Evolutionary conservation across 2,888 invertebrate genomes (phyloP), one percentile per base, ranked within the genome.

Genomic region (Diarsia dahlii): DNA sequence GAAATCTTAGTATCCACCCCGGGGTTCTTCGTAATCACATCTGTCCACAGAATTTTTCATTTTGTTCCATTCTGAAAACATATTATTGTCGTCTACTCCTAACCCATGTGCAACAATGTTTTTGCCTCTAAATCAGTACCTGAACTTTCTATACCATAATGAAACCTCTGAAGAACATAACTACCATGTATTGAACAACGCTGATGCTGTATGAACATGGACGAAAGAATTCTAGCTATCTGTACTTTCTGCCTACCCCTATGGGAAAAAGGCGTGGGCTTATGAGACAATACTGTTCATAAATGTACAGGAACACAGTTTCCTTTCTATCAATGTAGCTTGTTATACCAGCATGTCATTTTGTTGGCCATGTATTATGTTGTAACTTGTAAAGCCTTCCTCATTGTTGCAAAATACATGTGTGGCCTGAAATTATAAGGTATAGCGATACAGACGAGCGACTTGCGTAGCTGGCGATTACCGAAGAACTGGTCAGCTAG

Each of bases 291-390:
- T 45, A 45, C n/a, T 56, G n/a, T 68, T 69, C 39, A 48, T 71
- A 6, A 2, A 9, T 45, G 52, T 34, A 23, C 64, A 74, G 85
- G 71, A 83, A 71, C 39, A 73, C 9, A 48, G 56, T 74, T 86
- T 82, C 76, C 72, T 66, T 71, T 69, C 39, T 28, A n/a, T 76
- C 64, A 67, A 54, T 70, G 54, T 69, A 68, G 66, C 39, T 69
- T 79, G 71, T 86, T 74, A 52, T 86, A 69, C 67, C 71, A 80
- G 78, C 79, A 69, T 66, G 46, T 28, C 23, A 64, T 74, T 74
- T 58, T 60, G 50, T 54, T 63, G 45, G 10, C 28, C 15, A 52
- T 78, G 58, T 80, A 70, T 73, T 68, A 70, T 67, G 58, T 81
- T 75, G 65, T 64, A 46, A 65, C 23, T 60, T 72, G 52, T 60